Evolutionary conservation across 2,888 invertebrate species (phyloP).

Genomic region (Sicus ferrugineus): DNA sequence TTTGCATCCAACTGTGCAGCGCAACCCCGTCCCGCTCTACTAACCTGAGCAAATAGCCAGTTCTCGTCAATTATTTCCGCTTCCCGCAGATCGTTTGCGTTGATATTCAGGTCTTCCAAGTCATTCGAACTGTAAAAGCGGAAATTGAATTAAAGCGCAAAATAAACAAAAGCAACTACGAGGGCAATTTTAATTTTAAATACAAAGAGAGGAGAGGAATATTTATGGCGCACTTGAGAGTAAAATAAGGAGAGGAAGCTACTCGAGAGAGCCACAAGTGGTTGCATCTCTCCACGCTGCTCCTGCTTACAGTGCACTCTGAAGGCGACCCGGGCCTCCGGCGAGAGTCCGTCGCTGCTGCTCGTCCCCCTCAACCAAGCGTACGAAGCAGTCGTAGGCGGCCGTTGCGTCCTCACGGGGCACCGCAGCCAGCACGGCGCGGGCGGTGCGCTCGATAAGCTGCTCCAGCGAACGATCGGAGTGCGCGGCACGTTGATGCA

Average conservation of each 20-base stretch:
- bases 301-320: conserved; percentile 47
- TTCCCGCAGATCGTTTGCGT: conserved; percentile 42
- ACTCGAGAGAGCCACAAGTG: not conserved
- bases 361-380: conserved; percentile 41
- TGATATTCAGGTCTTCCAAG: conserved; percentile 43
- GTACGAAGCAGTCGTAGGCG: conserved; percentile 49
- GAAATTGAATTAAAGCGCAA: not conserved
- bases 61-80: conserved; percentile 61
- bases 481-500: conserved; percentile 47
- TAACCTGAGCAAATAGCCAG: conserved; percentile 63
- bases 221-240: conserved; percentile 13
- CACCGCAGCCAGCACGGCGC: conserved; percentile 41
- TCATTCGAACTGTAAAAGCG: conserved; percentile 44
- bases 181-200: no score
- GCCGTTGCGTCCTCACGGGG: conserved; percentile 42
- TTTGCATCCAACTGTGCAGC: no score
- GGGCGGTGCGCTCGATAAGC: conserved; percentile 54
- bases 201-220: conserved; percentile 20
- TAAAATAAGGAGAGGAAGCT: conserved; percentile 9
- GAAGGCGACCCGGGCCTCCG: conserved; percentile 27
- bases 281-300: no score
- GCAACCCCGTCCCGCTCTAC: conserved; percentile 36
- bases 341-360: conserved; percentile 41
- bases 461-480: conserved; percentile 47
- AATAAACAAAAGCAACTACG: no score